phyloP scores from a whole-genome alignment of 2,797 vertebrate genomes.

The Buceros bicornis region DNA sequence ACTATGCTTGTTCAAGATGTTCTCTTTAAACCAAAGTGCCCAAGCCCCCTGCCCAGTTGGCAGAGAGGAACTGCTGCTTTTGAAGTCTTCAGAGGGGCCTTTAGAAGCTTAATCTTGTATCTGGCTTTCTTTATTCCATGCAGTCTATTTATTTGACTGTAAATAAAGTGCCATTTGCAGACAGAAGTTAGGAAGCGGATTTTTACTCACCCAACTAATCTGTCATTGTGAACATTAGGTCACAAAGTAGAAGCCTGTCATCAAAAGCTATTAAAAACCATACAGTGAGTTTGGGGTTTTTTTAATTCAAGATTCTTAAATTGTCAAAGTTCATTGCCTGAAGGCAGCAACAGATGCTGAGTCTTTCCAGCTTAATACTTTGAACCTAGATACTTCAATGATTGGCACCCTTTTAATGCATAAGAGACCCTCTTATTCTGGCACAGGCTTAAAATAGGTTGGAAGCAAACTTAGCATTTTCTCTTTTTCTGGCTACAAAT shows the following conservation, averaged over 20 bases:
- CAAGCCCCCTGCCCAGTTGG: not conserved
- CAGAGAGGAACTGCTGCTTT: not conserved
- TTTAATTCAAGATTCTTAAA: conserved; percentile 15
- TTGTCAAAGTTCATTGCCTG: conserved; percentile 33
- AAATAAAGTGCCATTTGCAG: conserved; percentile 48
- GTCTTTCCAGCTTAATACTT: conserved; percentile 27
- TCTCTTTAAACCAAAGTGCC: not conserved
- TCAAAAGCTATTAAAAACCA: conserved; percentile 33
- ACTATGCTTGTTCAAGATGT: not conserved
- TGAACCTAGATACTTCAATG: not conserved
- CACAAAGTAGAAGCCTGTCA: conserved; percentile 1
- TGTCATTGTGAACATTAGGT: not conserved
- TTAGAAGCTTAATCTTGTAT: not conserved
- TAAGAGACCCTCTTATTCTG: conserved; percentile 41
- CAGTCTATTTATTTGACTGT: conserved; percentile 26
- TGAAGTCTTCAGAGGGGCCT: not conserved
- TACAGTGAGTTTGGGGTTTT: not conserved
- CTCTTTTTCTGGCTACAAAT: not conserved
- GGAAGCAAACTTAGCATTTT: conserved; percentile 8
- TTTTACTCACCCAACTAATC: not conserved
- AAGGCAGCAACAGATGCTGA: conserved; percentile 11
- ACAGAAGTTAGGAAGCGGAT: not conserved
- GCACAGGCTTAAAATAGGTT: conserved; percentile 53
- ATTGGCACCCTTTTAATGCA: not conserved
- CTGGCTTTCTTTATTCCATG: conserved; percentile 18